These are phyloP conservation scores for Caerostris darwini DNA, from an alignment of 1,140 invertebrate genomes.

Conservation along the genomic window DNA sequence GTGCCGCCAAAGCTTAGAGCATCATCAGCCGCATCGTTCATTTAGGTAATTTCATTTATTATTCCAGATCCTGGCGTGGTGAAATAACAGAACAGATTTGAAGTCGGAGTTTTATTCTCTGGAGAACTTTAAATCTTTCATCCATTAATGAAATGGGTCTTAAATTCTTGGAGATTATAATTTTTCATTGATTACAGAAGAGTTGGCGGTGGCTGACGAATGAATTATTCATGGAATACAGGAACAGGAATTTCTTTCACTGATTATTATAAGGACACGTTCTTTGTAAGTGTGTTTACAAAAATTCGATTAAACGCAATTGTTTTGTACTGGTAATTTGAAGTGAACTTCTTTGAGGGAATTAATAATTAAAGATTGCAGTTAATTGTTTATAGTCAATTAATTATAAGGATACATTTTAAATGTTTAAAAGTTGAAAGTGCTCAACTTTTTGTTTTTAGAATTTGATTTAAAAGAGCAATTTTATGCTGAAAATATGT, in stretches of 20 bases:
- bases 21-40: slow-evolving; percentile 6
- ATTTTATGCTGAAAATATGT: too few relatives aligned
- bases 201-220: not conserved
- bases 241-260: not conserved
- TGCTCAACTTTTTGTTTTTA: too few relatives aligned
- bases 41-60: slow-evolving; percentile 43
- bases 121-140: slow-evolving; percentile 25
- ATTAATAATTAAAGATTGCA: too few relatives aligned
- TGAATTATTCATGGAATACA: not conserved
- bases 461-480: too few relatives aligned
- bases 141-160: slow-evolving; percentile 6
- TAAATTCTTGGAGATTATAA: slow-evolving; percentile 21
- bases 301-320: not conserved
- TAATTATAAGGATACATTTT: too few relatives aligned
- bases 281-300: not conserved
- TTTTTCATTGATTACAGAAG: slow-evolving; percentile 8
- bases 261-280: not conserved
- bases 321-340: not conserved
- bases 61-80: not conserved
- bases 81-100: slow-evolving; percentile 25
- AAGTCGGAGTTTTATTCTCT: not conserved
- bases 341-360: not conserved
- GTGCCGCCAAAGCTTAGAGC: not conserved
- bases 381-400: not conserved
- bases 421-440: too few relatives aligned